Conservation (phyloP, 2,888 invertebrate species). For the Drosophila neotestacea region DNA sequence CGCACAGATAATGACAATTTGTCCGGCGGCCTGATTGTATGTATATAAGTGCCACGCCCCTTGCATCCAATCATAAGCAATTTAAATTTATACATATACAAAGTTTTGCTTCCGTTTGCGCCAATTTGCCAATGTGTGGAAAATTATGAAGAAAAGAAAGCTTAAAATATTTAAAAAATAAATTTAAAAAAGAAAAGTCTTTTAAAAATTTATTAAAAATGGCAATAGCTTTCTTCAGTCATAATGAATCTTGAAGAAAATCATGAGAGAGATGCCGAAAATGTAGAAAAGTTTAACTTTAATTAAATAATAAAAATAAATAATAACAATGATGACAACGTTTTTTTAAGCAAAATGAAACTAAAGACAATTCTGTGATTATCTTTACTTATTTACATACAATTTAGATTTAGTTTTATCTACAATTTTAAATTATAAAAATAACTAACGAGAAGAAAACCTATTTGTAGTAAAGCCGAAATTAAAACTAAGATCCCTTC, state of each 20-base stretch:
- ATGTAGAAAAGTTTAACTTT: neutral
- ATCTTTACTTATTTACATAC: too few relatives aligned
- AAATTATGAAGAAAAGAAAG: conserved; percentile 48
- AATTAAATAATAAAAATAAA: too few relatives aligned
- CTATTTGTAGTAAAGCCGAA: too few relatives aligned
- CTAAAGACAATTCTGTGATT: too few relatives aligned
- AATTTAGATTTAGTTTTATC: too few relatives aligned
- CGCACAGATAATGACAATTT: conserved; percentile 55
- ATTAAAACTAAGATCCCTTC: neutral
- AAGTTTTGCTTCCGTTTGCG: conserved; percentile 62
- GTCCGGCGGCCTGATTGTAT: conserved; percentile 30
- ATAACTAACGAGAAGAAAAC: too few relatives aligned
- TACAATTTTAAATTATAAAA: too few relatives aligned
- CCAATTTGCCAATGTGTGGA: conserved; percentile 44
- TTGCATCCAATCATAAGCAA: conserved; percentile 41
- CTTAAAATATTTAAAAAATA: conserved; percentile 17
- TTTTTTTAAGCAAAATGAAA: too few relatives aligned
- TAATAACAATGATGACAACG: too few relatives aligned
- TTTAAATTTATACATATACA: conserved; percentile 17
- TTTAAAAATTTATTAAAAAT: neutral
- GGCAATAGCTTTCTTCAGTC: neutral
- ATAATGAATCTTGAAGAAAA: conserved; percentile 9
- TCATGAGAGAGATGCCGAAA: neutral
- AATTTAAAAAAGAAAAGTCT: neutral
- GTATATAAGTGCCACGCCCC: conserved; percentile 36